Evolutionary conservation across 1,140 invertebrate genomes (phyloP), one percentile per base, ranked within the genome.

Genomic region (Drosophila kurseongensis): DNA sequence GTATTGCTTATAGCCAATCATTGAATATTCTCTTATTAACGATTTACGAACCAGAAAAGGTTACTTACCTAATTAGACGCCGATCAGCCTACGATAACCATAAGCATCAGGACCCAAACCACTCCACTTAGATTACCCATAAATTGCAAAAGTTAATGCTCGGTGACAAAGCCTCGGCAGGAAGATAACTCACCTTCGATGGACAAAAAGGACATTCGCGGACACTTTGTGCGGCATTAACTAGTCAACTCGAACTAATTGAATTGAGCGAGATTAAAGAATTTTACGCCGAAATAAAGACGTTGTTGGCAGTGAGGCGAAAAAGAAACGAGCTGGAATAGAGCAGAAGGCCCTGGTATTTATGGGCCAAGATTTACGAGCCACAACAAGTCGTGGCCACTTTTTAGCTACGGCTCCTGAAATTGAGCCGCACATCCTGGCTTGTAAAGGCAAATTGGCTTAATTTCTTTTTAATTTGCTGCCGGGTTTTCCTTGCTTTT

Each of bases 181-280:
- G 29, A 42, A 35, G 32, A 59, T 41, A 48, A 71, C 60, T 62
- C 78, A 86, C 78, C 82, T 86, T 50, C 50, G 57, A 42, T 32
- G n/a, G n/a, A 32, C 42, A 12, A 59, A 61, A 69, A 72, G 78
- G 78, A 79, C 83, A 78, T 45, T 74, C 61, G 75, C 57, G 65
- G 63, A 72, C 68, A 45, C 69, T 78, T 58, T 45, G 55, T 48
- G 45, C 50, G 52, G 83, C 77, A 91, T 91, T 90, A 91, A 79
- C 90, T 89, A 91, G 82, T 91, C 90, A 90, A 86, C 80, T 91
- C 57, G 81, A 91, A 90, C 89, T 91, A 91, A 91, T 91, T 91
- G 89, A 91, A 91, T 91, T 91, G 89, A 91, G 84, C 74, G 61
- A 82, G 89, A 91, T 91, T 91, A 91, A 90, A 90, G 89, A 89